Evolutionary conservation across 2,113 vertebrate genomes (phyloP), one percentile per base, ranked within the genome.

Genomic region (Xenus cinereus): DNA sequence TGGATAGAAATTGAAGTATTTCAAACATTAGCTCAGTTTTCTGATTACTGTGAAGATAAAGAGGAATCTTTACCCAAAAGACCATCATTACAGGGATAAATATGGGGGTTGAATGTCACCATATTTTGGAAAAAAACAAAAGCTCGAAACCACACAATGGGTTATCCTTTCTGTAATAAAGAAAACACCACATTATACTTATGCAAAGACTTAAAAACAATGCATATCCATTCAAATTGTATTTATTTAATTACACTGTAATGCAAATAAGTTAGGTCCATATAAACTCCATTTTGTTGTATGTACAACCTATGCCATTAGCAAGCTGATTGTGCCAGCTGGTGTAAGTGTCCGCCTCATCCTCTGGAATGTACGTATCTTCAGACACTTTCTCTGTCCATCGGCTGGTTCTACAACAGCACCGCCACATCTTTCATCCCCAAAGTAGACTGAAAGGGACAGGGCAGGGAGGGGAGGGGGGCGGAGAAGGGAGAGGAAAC

Each of bases 371-470:
- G 86, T 35, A 59, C 30, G n/a, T 27, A 94, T 96, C 93, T 97
- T 97, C 98, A 94, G 89, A 84, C 88, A 75, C 96, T 84, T 84
- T 80, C 71, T 87, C 92, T 85, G 94, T 95, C 80, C 96, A 64
- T 43, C 46, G 15, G 92, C 35, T 95, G 93, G 62, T 60, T 97
- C 95, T 94, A 97, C 32, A 96, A 95, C 96, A 86, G 91, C 85
- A 86, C 84, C 48, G 67, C 51, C 93, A 96, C 84, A 89, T 97
- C 89, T 73, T 98, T 98, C 96, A 98, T 95, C 98, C 98, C 98
- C 98, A 98, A 84, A 98, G 98, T n/a, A 98, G 95, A 98, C 98
- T 98, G 96, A 88, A 97, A 98, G 87, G 96, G 84, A 46, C 46
- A 46, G 94, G 91, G 73, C 20, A 48, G 81, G 93, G 92, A 71